These are phyloP conservation scores for Holotrichia oblita DNA, from an alignment of 1,140 invertebrate genomes.

Conservation along the genomic window DNA sequence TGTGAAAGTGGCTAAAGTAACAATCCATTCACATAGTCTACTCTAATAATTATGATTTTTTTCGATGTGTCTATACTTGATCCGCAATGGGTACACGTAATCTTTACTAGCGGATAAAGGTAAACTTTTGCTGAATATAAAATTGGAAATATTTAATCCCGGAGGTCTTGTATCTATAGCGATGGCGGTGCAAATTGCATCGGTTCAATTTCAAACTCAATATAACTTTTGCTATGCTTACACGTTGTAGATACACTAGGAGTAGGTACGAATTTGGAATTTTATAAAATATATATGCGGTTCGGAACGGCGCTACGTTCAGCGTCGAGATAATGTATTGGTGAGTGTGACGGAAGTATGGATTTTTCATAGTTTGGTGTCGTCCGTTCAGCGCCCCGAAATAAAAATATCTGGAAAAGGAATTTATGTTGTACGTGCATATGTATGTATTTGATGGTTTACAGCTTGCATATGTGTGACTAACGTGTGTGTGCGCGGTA, in stretches of 20 bases:
- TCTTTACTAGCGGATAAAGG: neutral
- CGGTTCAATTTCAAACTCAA: slow-evolving; percentile 43
- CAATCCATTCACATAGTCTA: too few relatives aligned
- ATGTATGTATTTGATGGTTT: too few relatives aligned
- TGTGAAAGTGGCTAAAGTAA: too few relatives aligned
- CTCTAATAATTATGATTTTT: too few relatives aligned
- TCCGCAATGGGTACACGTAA: neutral
- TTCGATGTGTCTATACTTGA: too few relatives aligned
- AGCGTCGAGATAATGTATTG: neutral
- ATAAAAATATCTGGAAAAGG: too few relatives aligned
- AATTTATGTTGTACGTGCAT: too few relatives aligned
- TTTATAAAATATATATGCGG: slow-evolving; percentile 40
- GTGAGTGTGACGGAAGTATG: neutral
- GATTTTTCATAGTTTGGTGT: slow-evolving; percentile 22
- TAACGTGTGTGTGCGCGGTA: too few relatives aligned
- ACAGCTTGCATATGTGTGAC: too few relatives aligned
- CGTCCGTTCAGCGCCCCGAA: too few relatives aligned
- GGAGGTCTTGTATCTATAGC: slow-evolving; percentile 38
- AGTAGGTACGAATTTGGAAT: slow-evolving; percentile 15
- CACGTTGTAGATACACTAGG: neutral
- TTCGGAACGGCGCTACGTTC: slow-evolving; percentile 10
- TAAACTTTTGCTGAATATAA: slow-evolving; percentile 36
- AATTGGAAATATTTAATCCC: slow-evolving; percentile 43
- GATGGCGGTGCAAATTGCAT: slow-evolving; percentile 42
- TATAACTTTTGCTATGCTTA: slow-evolving; percentile 38